Evolutionary conservation across 37 sponge, comb jelly and placozoan species (phyloP), one percentile per base, ranked within the genome.

Genomic region (Hexactinellida sp.): DNA sequence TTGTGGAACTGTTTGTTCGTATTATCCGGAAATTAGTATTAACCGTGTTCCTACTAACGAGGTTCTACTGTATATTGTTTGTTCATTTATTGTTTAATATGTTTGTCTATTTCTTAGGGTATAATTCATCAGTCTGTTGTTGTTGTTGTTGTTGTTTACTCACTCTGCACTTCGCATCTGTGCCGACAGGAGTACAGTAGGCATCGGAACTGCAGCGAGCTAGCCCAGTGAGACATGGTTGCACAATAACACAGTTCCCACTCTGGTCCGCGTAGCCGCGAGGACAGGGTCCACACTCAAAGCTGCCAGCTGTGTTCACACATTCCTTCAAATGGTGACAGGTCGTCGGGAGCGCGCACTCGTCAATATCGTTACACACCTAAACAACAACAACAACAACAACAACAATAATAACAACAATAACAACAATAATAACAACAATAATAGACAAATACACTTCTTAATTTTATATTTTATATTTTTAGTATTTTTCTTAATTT

Each of bases 331-430:
- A 36, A 3, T 87, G 83, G 39, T 89, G 82, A 87, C 96, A 95
- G 0, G 86, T 89, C 0, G 89, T 88, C 30, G 52, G 34, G 0
- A 24, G 30, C 25, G 82, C 85, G 55, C 96, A 96, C 85, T 96
- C 96, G 55, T 97, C 82, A 16, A 94, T 85, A 84, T 97, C 94
- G 13, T n/a, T 35, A 86, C 97, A 97, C 7, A 83, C 85, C 91
- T 93, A 36, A 0, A 23, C 23, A 36, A 24, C 19, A 37, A 85
- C 84, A 35, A 21, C n/a, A 47, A 47, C 52, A 47, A 16, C 16
- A 47, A 47, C 13, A 16, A 47, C n/a, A n/a, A n/a, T n/a, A n/a
- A 39, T 47, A 47, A 47, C 52, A 47, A 47, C 52, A 47, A 16
- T 47, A 47, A 47, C 13, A 16, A 47, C n/a, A n/a, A n/a, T n/a